Percentiles rank a stretch among this genome's conserved stretches.
Evolutionary conservation across 2,113 vertebrate genomes (phyloP).

Genomic region (Camelus bactrianus): DNA sequence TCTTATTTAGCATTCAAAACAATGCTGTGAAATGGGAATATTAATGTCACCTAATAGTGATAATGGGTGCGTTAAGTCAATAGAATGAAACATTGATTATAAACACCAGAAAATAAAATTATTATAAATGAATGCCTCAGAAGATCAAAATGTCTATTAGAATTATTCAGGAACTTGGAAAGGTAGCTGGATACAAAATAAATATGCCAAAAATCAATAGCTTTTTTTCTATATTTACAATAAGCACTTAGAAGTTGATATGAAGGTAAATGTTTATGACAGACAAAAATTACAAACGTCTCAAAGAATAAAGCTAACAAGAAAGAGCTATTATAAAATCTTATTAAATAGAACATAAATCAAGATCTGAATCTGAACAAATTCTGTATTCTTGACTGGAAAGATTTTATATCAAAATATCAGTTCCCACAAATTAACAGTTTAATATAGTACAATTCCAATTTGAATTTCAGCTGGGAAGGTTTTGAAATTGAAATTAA

Average conservation of each 20-base stretch:
- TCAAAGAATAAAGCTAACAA: slow-evolving; percentile 22
- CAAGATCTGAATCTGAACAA: background rate
- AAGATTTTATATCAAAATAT: background rate
- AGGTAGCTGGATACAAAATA: background rate
- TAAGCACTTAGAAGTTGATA: slow-evolving; percentile 17
- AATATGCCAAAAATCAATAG: slow-evolving; percentile 11
- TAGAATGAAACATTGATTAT: background rate
- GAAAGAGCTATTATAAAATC: background rate
- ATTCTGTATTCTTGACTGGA: background rate
- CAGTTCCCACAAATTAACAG: background rate
- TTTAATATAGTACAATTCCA: background rate
- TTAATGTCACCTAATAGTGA: background rate
- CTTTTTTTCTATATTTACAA: background rate
- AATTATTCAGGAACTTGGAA: slow-evolving; percentile 38
- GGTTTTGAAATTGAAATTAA: slow-evolving; percentile 15
- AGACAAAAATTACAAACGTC: slow-evolving; percentile 1
- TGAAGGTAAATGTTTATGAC: background rate
- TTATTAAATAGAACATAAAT: background rate
- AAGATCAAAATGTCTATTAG: background rate
- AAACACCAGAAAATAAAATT: slow-evolving; percentile 30
- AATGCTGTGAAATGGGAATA: background rate
- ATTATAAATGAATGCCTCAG: background rate
- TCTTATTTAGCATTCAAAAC: background rate
- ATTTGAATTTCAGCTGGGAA: slow-evolving; percentile 43
- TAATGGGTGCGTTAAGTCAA: background rate